Percentiles rank a stretch among this genome's conserved stretches.
Evolutionary conservation across 2,113 vertebrate genomes (phyloP).

Genomic region (Phrynocephalus versicolor): DNA sequence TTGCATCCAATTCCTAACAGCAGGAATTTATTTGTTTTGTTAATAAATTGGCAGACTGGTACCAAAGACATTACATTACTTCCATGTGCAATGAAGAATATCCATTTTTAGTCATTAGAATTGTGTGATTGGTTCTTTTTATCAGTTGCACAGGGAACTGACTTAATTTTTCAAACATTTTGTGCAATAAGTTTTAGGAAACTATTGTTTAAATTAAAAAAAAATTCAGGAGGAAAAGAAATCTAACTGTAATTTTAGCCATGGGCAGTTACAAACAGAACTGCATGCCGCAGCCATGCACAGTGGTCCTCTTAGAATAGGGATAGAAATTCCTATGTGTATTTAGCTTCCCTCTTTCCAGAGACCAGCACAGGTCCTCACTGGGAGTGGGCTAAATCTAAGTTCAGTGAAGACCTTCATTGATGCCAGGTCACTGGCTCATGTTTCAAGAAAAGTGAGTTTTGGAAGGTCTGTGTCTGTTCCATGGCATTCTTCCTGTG

Average conservation of each 20-base stretch:
- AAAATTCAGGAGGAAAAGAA: conserved; percentile 46
- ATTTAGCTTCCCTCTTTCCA: not conserved
- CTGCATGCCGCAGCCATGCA: not conserved
- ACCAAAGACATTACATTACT: conserved; percentile 56
- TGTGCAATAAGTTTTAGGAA: conserved; percentile 47
- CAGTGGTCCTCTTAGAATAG: not conserved
- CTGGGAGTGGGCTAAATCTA: fast-evolving
- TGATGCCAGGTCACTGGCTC: not conserved
- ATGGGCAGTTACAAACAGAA: conserved; percentile 24
- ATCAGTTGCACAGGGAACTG: conserved; percentile 46
- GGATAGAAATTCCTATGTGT: not conserved
- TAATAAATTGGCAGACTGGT: conserved; percentile 47
- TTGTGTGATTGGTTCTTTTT: conserved; percentile 50
- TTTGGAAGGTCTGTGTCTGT: not conserved
- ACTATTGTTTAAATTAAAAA: not conserved
- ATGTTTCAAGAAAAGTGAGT: not conserved
- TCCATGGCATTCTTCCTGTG: not conserved
- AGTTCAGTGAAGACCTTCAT: not conserved
- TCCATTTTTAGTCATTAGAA: conserved; percentile 32
- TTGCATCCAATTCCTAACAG: conserved; percentile 31
- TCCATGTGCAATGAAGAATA: conserved; percentile 28
- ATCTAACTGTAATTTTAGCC: conserved; percentile 52
- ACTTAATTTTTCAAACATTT: conserved; percentile 41
- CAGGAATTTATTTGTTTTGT: conserved; percentile 41
- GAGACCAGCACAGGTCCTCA: not conserved